phyloP scores from a whole-genome alignment of 2,113 vertebrate genomes.

The Lipotes vexillifer region DNA sequence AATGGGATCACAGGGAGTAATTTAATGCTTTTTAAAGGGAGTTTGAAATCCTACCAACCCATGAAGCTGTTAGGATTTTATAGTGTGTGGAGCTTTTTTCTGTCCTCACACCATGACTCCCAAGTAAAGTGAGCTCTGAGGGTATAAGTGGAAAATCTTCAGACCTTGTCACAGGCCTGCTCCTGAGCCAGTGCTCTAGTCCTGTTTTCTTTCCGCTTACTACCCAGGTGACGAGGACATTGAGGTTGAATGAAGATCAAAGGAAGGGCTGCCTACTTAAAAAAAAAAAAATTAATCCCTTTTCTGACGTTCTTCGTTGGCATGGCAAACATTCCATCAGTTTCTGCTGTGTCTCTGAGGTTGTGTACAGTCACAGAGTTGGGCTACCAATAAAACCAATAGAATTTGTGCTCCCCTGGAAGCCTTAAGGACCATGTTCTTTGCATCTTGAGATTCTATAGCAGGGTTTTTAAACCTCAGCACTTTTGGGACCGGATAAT shows the following conservation, averaged over 20 bases:
- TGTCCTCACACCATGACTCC: background rate
- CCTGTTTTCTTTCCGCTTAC: background rate
- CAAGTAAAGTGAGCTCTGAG: background rate
- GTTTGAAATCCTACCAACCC: background rate
- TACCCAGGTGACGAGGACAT: background rate
- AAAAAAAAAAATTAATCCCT: background rate
- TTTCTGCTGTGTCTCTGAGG: background rate
- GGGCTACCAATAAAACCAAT: background rate
- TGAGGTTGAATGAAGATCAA: background rate
- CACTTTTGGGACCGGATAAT: background rate
- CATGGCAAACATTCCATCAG: background rate
- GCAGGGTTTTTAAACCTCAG: background rate
- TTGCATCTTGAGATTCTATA: background rate
- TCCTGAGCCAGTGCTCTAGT: background rate
- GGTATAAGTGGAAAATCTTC: background rate
- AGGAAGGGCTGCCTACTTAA: background rate
- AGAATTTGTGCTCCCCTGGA: background rate
- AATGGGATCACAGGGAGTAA: background rate
- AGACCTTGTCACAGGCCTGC: background rate
- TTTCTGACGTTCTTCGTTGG: background rate
- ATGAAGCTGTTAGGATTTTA: background rate
- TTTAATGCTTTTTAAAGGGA: constrained; percentile 2
- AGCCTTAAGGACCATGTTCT: background rate
- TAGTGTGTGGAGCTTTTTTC: background rate
- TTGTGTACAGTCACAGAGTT: background rate